These are phyloP conservation scores for Carduelis carduelis DNA, from an alignment of 2,797 vertebrate species.

Conservation along the genomic window DNA sequence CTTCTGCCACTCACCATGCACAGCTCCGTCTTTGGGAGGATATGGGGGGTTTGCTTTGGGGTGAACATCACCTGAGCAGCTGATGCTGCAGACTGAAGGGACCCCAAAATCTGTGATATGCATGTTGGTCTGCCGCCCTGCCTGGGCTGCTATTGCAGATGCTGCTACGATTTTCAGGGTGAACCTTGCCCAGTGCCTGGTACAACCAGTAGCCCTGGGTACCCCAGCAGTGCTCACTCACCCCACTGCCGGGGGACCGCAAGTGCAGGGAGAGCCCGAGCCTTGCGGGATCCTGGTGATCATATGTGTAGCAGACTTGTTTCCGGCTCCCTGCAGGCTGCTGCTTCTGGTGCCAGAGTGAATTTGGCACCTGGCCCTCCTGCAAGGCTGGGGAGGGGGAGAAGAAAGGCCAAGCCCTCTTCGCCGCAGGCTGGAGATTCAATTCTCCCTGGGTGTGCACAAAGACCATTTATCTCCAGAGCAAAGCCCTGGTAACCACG, in stretches of 20 bases:
- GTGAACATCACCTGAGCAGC: background rate
- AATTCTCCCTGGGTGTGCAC: background rate
- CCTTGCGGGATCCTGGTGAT: background rate
- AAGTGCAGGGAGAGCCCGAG: background rate
- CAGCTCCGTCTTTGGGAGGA: background rate
- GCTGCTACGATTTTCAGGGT: background rate
- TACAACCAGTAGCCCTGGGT: background rate
- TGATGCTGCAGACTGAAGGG: background rate
- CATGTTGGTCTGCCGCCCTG: accelerated
- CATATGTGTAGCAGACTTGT: background rate
- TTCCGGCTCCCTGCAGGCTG: background rate
- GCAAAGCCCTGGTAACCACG: background rate
- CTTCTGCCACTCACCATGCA: background rate
- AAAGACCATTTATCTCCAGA: background rate
- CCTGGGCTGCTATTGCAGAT: background rate
- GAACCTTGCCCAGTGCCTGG: background rate
- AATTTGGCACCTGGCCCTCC: conserved; percentile 53
- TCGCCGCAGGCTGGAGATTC: background rate
- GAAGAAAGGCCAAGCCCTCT: conserved; percentile 6
- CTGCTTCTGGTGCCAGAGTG: background rate
- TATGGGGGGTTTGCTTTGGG: accelerated
- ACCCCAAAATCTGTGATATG: background rate
- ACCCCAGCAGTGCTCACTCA: background rate
- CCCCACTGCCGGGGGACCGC: accelerated
- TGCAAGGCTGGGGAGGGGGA: background rate